Conservation (phyloP, 2,113 vertebrate species). For the Lasiurus cinereus region DNA sequence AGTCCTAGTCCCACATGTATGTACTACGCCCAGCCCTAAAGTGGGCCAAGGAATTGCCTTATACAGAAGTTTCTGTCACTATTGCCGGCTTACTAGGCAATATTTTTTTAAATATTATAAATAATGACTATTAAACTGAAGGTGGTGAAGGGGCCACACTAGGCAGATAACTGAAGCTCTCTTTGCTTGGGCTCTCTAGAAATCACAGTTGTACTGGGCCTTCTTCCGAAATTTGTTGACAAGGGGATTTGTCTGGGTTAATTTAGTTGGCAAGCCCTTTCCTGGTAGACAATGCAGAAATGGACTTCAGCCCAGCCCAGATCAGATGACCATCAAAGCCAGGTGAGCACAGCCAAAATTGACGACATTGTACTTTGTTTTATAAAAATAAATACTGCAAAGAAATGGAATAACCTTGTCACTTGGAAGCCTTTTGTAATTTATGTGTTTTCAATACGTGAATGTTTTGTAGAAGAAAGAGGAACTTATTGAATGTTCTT, state of each 20-base stretch:
- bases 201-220: rapidly evolving
- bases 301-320: not conserved
- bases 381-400: not conserved
- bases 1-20: too few relatives aligned
- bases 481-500: not conserved
- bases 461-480: not conserved
- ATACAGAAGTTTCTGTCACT: not conserved
- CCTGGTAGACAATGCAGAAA: not conserved
- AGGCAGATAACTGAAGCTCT: not conserved
- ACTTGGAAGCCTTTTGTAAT: not conserved
- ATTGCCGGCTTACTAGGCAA: not conserved
- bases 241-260: not conserved
- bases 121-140: not conserved
- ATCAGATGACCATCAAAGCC: not conserved
- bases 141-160: not conserved
- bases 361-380: not conserved
- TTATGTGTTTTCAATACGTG: not conserved
- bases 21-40: too few relatives aligned
- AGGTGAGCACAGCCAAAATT: not conserved
- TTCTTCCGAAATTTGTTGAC: not conserved
- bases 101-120: not conserved
- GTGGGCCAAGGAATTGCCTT: not conserved
- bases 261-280: not conserved
- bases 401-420: not conserved
- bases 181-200: not conserved